Evolutionary conservation across 2,797 vertebrate genomes (phyloP), one percentile per base, ranked within the genome.

Genomic region (Clarias fuscus): DNA sequence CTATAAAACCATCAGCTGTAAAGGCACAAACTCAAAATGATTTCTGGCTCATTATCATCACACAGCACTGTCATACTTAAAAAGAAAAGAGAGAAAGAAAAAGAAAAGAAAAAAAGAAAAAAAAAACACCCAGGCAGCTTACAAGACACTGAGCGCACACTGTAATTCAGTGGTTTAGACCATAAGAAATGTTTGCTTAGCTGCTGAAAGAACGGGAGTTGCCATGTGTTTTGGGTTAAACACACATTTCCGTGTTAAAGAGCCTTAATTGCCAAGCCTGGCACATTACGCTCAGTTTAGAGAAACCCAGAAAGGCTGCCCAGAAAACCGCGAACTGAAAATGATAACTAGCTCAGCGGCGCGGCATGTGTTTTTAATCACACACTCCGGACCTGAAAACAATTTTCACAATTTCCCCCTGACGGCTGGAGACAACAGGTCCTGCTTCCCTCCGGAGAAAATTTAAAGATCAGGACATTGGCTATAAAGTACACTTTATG

Each of bases 291-390:
- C 83, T 40, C 71, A 22, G 80, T 65, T 33, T 62, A 61, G 81
- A 78, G 91, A 94, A 95, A 94, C 93, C 94, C 91, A 88, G 87
- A 93, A 95, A 94, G 93, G 94, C 88, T 73, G 88, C 65, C 86
- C 88, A 88, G 93, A 90, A 93, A 91, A 92, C 88, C 94, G 85
- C 94, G 93, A 94, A 93, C 93, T 92, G 92, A 93, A 94, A 93
- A 93, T 89, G 91, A 92, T 92, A 94, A 89, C 92, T 92, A 92
- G 93, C 94, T 92, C 85, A 87, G 93, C 92, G 93, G 93, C 86
- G 90, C 90, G 94, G 96, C 97, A 98, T 96, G 95, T 98, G 97
- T 95, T 96, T 96, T 95, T 95, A 93, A 97, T 97, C 95, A 96
- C 93, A 94, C 90, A 92, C 93, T 93, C 90, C 78, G 92, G 93